phyloP scores from a whole-genome alignment of 2,888 invertebrate genomes.

The Sturmia bella region DNA sequence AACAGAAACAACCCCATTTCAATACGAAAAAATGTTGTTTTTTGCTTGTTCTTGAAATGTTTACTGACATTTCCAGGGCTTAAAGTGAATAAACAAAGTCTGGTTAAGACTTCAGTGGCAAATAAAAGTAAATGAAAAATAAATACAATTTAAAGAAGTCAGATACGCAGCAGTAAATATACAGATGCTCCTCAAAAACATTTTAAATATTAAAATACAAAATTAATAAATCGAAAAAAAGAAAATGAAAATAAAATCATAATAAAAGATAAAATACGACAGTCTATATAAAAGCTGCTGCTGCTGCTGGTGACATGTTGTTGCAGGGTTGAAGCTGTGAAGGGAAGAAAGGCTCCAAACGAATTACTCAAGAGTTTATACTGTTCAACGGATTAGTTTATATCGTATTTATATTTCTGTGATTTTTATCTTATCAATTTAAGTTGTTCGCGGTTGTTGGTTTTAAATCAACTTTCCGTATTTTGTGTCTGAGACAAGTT shows the following conservation, averaged over 20 bases:
- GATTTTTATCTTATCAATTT: background rate
- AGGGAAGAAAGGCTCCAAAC: background rate
- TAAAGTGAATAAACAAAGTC: constrained; percentile 40
- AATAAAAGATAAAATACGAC: constrained; percentile 15
- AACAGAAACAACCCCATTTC: constrained; percentile 51
- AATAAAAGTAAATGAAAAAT: constrained; percentile 53
- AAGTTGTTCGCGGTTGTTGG: constrained; percentile 6
- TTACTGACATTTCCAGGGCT: constrained; percentile 48
- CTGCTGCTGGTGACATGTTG: constrained; percentile 35
- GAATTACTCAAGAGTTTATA: background rate
- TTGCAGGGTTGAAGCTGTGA: background rate
- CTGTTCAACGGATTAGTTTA: background rate
- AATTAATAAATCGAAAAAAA: background rate
- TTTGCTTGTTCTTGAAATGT: constrained; percentile 21
- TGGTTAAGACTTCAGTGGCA: background rate
- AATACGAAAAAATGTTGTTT: constrained; percentile 1
- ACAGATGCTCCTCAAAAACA: constrained; percentile 10
- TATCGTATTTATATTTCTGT: background rate
- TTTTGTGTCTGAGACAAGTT: background rate
- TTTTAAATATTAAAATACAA: constrained; percentile 43
- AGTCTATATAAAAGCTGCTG: background rate
- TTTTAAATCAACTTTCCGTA: constrained; percentile 17
- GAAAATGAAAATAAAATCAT: background rate
- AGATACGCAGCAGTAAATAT: background rate
- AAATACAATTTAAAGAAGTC: constrained; percentile 35